phyloP scores from a whole-genome alignment of 23 tunicate genomes.

The Trididemnum clinides region DNA sequence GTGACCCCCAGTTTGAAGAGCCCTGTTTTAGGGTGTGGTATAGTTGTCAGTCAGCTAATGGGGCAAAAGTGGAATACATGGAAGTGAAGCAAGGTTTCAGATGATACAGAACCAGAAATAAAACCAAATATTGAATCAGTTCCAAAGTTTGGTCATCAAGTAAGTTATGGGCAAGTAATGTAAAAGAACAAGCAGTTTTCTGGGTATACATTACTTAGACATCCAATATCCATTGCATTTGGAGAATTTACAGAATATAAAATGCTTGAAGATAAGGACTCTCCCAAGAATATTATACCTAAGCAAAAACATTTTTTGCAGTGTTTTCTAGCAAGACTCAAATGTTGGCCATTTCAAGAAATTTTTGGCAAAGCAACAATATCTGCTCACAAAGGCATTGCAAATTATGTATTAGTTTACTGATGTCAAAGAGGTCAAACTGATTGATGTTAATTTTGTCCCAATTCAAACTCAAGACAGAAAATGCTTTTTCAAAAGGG shows the following conservation, averaged over 20 bases:
- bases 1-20: too few species aligned
- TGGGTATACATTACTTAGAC: not conserved
- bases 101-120: not conserved
- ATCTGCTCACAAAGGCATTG: too few species aligned
- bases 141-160: not conserved
- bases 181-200: slow-evolving; percentile 1
- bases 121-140: not conserved
- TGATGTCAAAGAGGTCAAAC: too few species aligned
- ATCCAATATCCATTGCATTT: not conserved
- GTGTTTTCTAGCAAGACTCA: not conserved
- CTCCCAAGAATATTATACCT: not conserved
- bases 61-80: not conserved
- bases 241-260: not conserved
- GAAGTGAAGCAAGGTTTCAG: not conserved
- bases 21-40: not conserved
- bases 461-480: too few species aligned
- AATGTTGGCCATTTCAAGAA: not conserved
- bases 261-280: not conserved
- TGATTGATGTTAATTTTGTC: too few species aligned
- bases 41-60: not conserved
- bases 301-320: not conserved
- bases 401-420: too few species aligned
- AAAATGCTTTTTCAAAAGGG: too few species aligned
- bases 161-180: not conserved
- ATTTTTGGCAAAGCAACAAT: too few species aligned